phyloP scores from a whole-genome alignment of 2,113 vertebrate genomes.

The Hystrix brachyura region DNA sequence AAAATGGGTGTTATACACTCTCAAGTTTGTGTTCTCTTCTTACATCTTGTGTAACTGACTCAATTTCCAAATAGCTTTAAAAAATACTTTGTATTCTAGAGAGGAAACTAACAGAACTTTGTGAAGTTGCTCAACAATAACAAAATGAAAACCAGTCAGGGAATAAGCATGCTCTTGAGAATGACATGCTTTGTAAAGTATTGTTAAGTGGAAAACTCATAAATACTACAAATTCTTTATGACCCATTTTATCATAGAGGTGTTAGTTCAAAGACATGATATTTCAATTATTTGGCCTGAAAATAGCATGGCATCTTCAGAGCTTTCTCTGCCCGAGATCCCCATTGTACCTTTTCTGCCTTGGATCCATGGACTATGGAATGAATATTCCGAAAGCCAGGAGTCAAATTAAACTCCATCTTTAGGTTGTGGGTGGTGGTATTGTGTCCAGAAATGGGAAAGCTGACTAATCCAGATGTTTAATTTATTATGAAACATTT shows the following conservation, averaged over 20 bases:
- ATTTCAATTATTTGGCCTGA: background rate
- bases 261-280: background rate
- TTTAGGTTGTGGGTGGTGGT: too few species aligned
- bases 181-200: background rate
- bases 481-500: background rate
- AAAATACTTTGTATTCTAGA: background rate
- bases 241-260: background rate
- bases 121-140: conserved; percentile 27
- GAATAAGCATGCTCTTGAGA: background rate
- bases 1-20: background rate
- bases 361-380: too few species aligned
- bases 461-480: too few species aligned
- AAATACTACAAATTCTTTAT: background rate
- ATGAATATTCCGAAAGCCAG: too few species aligned
- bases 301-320: background rate
- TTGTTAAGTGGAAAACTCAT: background rate
- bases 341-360: too few species aligned
- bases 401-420: too few species aligned
- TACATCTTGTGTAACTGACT: background rate
- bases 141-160: background rate
- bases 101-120: background rate
- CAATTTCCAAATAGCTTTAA: background rate
- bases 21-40: background rate
- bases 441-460: too few species aligned
- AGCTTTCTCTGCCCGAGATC: background rate